Evolutionary conservation across 2,888 invertebrate species (phyloP), one percentile per base, ranked within the genome.

Genomic region (Sabatieria punctata): DNA sequence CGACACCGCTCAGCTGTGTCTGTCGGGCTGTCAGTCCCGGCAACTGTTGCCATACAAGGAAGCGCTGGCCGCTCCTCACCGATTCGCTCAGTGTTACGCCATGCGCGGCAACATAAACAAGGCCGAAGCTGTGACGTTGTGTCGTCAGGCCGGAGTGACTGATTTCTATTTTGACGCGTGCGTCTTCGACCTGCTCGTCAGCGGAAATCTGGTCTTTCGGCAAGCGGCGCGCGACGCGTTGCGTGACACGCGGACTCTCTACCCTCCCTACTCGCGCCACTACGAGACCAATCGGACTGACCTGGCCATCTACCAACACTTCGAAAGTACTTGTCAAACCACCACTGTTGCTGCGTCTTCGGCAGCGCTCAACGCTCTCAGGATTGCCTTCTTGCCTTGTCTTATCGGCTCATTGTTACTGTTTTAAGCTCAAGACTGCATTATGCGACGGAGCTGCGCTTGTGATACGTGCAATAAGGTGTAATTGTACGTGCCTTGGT

Each of bases 131-230:
- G 55, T 60, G 49, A 58, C 60, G 6, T 54, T 62, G 36, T 73
- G 73, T 52, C 59, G 62, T 13, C 55, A 62, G 19, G 61, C 64
- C 22, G 63, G 68, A 48, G 57, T 72, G 26, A 68, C 69, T 26
- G 74, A 72, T 55, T 69, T 70, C 54, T 75, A 73, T 60, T 67
- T 73, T 52, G 74, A 75, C 60, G 71, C 74, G 52, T 75, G 75
- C 60, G 71, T 75, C 46, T 75, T 74, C 58, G 75, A 75, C 60
- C 61, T 74, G 50, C 65, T 74, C 65, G 68, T 71, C 2, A 73
- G 74, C 8, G 55, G 54, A 23, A 53, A 55, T 36, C 49, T 52
- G 22, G 46, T 49, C 35, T 49, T 54, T 1, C 47, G 51, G 13
- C 44, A 48, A 19, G 50, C 56, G 19, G 46, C 55, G 4, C 41